Base-by-base conservation (phyloP, 1,140 invertebrate genomes). In the Pantala flavescens region DNA sequence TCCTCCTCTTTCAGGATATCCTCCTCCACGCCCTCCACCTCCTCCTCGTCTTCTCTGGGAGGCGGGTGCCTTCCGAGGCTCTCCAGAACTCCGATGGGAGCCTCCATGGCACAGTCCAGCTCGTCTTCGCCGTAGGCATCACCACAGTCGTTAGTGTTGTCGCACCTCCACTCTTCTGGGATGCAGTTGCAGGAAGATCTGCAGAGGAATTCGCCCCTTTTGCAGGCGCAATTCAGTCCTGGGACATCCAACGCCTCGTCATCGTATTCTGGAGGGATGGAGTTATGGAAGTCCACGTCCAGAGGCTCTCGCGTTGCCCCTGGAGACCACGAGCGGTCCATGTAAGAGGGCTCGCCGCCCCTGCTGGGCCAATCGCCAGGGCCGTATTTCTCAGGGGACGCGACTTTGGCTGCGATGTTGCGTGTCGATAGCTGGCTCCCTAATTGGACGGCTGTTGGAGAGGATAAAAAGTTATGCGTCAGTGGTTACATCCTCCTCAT, bases 121-220 rank as follows among this genome's bases (percentile, higher is more conserved):
- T 94, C 92, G 78, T 94, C 93, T 36, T 88, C 88, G 9, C 28
- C 28, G 28, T 5, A 9, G 73, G 88, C 88, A 79, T 94, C 93
- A 0, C 90, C 90, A 78, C 93, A 95, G 80, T 92, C 90, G 76
- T 91, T 88, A 12, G 14, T 7, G 5, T 16, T 7, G 12, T 63
- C 49, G n/a, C 49, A 79, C 79, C 80, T 79, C 43, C 82, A 80
- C 42, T 75, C 74, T 73, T 81, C 80, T 74, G 84, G 82, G 72
- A 90, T 88, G 76, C 89, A 91, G 55, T 83, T 85, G 78, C 89
- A 91, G 10, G 85, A 86, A 43, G 83, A 84, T 73, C 83, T 71
- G 77, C 88, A 89, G 16, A 86, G 79, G 80, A 86, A 88, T 76
- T 88, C 84, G 23, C 82, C 81, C 3, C 76, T 77, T 0, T 79